Evolutionary conservation across 2,113 vertebrate genomes (phyloP).

Genomic region (Pyrgilauda ruficollis): DNA sequence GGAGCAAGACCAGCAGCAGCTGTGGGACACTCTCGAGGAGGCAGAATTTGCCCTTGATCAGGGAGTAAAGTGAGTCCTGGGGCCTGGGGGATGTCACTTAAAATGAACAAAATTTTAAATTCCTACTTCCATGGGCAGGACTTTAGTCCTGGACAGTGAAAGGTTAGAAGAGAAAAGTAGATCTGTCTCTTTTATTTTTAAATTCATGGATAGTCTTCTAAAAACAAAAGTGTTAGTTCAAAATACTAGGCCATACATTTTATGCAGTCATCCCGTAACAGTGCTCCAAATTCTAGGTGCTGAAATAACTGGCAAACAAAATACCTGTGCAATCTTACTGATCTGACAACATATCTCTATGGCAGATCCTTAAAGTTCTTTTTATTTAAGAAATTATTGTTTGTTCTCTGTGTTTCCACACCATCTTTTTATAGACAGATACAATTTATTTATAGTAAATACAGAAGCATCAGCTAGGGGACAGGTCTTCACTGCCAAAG

Average conservation of each 20-base stretch:
- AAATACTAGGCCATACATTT: slow-evolving; percentile 43
- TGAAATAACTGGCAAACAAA: neutral
- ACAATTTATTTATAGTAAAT: neutral
- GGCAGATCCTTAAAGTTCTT: neutral
- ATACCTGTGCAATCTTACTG: neutral
- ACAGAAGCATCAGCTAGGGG: neutral
- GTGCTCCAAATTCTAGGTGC: neutral
- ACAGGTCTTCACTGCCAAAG: neutral
- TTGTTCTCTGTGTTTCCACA: neutral
- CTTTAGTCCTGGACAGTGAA: slow-evolving; percentile 84
- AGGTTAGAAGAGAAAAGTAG: slow-evolving; percentile 82
- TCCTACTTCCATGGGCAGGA: slow-evolving; percentile 79
- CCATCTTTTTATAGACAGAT: neutral
- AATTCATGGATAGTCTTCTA: slow-evolving; percentile 78
- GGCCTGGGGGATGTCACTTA: slow-evolving; percentile 85
- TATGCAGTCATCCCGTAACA: slow-evolving; percentile 10
- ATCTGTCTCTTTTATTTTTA: slow-evolving; percentile 79
- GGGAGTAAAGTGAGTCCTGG: slow-evolving; percentile 82
- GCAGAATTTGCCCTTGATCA: slow-evolving; percentile 82
- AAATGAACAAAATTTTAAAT: slow-evolving; percentile 89
- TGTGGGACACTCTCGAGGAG: slow-evolving; percentile 80
- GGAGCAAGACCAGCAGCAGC: slow-evolving; percentile 84
- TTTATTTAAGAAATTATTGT: neutral
- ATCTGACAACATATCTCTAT: neutral
- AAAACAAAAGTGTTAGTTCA: slow-evolving; percentile 61